A percentile compares a stretch with the other conserved stretches of the same genome.
These are phyloP conservation scores for Petrocephalus zakoni DNA, from an alignment of 2,113 vertebrate species.

Conservation along the genomic window DNA sequence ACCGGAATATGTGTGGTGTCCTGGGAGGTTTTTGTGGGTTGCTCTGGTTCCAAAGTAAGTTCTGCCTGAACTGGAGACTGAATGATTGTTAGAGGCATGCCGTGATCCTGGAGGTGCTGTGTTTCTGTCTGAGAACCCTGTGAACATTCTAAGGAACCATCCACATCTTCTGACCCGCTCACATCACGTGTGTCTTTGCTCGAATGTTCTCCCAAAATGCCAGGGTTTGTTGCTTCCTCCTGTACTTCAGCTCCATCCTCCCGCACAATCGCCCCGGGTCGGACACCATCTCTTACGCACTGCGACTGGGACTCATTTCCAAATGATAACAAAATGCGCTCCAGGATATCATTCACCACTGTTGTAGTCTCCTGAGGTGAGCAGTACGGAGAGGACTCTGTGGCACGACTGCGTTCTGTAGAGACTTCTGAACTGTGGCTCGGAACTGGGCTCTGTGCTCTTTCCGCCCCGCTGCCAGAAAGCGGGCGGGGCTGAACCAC, in stretches of 20 bases:
- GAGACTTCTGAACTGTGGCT: neutral
- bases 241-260: neutral
- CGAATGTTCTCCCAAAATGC: neutral
- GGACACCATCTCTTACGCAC: neutral
- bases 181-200: neutral
- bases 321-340: constrained; percentile 52
- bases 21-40: neutral
- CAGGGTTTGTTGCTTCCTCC: neutral
- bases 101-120: neutral
- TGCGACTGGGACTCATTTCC: constrained; percentile 30
- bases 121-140: neutral
- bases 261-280: neutral
- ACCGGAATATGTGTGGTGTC: neutral
- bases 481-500: neutral
- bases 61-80: neutral
- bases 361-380: constrained; percentile 31
- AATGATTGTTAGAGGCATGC: neutral
- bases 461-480: neutral
- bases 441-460: neutral
- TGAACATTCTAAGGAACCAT: neutral
- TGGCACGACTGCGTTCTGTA: neutral
- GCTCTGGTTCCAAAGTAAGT: neutral
- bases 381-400: neutral
- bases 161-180: neutral
- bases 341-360: constrained; percentile 47